A percentile compares a stretch with the other conserved stretches of the same genome.
phyloP scores from a whole-genome alignment of 2,113 vertebrate species.

The Apaloderma vittatum region DNA sequence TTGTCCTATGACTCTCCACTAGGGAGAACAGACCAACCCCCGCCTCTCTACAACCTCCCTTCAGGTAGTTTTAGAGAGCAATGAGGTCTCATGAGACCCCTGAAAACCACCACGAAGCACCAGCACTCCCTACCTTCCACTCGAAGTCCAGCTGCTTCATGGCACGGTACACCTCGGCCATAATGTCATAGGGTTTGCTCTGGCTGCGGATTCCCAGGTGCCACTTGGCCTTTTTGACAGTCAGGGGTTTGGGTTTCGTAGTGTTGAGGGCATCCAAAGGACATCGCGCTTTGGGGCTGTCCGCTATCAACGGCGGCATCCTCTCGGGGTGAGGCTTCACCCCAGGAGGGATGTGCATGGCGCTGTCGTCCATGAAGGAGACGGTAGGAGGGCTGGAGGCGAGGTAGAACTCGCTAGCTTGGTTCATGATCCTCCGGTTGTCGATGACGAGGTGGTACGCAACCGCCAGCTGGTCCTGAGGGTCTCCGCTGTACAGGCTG shows the following conservation, averaged over 20 bases:
- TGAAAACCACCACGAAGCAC: background rate
- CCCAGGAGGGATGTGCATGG: conserved; percentile 90
- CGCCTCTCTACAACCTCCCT: no score
- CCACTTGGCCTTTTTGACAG: conserved; percentile 99
- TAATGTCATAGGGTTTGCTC: conserved; percentile 96
- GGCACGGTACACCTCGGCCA: conserved; percentile 97
- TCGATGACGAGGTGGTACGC: conserved; percentile 98
- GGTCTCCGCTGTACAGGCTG: conserved; percentile 95
- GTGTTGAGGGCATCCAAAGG: conserved; percentile 96
- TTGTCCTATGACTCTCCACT: no score
- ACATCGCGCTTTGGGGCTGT: conserved; percentile 94
- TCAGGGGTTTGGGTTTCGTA: conserved; percentile 93
- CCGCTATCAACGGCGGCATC: conserved; percentile 93
- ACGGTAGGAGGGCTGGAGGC: conserved; percentile 95
- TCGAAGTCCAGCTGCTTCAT: conserved; percentile 96
- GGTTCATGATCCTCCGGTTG: conserved; percentile 98
- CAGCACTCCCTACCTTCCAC: conserved; percentile 91
- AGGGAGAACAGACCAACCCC: no score
- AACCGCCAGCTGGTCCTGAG: conserved; percentile 95
- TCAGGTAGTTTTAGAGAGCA: no score
- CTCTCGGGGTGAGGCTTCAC: conserved; percentile 95
- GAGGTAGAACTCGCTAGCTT: conserved; percentile 98
- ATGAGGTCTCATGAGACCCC: background rate
- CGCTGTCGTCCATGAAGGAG: conserved; percentile 94
- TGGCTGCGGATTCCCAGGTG: conserved; percentile 98